phyloP scores from a whole-genome alignment of 2,797 vertebrate genomes.

The Adelosebastes latens region DNA sequence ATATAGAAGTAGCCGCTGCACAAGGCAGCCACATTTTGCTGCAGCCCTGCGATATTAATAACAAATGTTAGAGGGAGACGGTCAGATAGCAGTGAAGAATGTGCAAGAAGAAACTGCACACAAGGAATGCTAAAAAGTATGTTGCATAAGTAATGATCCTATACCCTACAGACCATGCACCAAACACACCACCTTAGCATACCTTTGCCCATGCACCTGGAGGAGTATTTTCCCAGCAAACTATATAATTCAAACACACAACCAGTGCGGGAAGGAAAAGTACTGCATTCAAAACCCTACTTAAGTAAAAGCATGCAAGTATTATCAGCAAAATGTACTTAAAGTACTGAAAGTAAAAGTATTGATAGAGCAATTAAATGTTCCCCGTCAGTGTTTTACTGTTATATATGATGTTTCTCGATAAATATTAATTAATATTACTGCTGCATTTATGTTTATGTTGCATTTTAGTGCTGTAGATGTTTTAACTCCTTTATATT shows the following conservation, averaged over 20 bases:
- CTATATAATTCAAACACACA: not conserved
- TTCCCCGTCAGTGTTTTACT: no score
- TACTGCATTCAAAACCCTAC: no score
- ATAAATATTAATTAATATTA: no score
- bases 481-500: no score
- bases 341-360: no score
- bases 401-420: no score
- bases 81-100: not conserved
- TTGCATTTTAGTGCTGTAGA: no score
- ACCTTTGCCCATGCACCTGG: not conserved
- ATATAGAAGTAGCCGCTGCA: not conserved
- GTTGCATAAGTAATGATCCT: not conserved
- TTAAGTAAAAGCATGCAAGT: no score
- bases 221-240: not conserved
- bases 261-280: not conserved
- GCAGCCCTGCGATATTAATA: not conserved
- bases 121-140: not conserved
- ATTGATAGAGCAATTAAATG: no score
- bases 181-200: not conserved
- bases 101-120: not conserved
- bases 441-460: no score
- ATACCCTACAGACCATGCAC: not conserved
- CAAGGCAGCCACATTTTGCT: not conserved
- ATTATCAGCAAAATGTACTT: no score
- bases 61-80: not conserved